Evolutionary conservation across 2,888 invertebrate genomes (phyloP), one percentile per base, ranked within the genome.

Genomic region (Neria commutata): DNA sequence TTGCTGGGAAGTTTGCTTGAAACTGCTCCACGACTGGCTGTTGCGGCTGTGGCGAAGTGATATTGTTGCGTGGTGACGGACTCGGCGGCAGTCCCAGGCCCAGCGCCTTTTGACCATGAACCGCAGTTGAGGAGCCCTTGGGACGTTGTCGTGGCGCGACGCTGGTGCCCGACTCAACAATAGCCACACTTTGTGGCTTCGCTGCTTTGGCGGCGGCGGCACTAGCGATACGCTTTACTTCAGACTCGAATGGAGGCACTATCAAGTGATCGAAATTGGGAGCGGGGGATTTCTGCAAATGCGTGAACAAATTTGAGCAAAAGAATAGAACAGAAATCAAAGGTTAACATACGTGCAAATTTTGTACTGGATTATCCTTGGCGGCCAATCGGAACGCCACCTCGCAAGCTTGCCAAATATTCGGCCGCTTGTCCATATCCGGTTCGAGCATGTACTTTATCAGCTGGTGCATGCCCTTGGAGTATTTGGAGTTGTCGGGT

Each of bases 361-460:
- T 93, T 80, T 88, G 88, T 63, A 94, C 89, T 56, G 92, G 91
- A 83, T 89, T 90, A 48, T 90, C 88, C 78, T 87, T 89, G 61
- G 89, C 88, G 57, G 85, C 78, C 65, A 92, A 79, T 67, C 85
- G 85, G 80, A 92, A 93, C 57, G 91, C 90, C 67, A 91, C 83
- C 72, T 85, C 85, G 66, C 90, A 88, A 47, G 91, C 91, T 86
- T 93, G 92, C 83, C 87, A 94, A 72, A 95, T 93, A 82, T 95
- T 94, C 11, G 95, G 95, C 70, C 95, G 83, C 65, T 86, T 85
- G 56, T 91, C 90, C 47, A 90, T 87, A 81, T 95, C 92, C 47
- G 91, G 88, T 76, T 94, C 92, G 64, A 95, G 85, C 89, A 95
- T 91, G 74, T 88, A 94, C 68, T 91, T 86, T 65, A 93, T 91